Percentiles rank a stretch among this genome's conserved stretches.
These are phyloP conservation scores for Chloroceryle aenea DNA, from an alignment of 2,113 vertebrate species.

Conservation along the genomic window DNA sequence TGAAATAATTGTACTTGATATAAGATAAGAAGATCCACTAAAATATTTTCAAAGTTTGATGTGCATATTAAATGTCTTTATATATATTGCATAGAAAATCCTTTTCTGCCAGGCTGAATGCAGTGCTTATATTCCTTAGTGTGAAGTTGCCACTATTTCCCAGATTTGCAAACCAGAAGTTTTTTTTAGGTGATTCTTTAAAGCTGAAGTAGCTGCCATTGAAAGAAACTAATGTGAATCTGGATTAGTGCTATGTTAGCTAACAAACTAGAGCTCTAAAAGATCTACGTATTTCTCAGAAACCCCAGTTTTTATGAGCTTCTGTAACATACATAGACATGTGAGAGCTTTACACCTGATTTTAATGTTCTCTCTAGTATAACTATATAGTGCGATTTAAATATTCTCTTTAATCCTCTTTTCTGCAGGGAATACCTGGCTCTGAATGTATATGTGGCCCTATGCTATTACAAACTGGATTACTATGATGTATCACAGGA, in stretches of 20 bases:
- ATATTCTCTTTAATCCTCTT: slow-evolving; percentile 6
- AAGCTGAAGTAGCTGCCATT: neutral
- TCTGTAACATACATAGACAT: neutral
- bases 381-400: neutral
- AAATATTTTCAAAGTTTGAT: neutral
- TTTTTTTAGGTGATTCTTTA: neutral
- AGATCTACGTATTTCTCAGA: neutral
- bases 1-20: neutral
- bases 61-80: neutral
- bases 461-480: slow-evolving; percentile 98
- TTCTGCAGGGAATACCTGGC: slow-evolving; percentile 89
- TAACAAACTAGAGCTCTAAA: neutral
- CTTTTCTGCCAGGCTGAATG: neutral
- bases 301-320: neutral
- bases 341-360: neutral
- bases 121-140: neutral
- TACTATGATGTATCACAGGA: slow-evolving; percentile 98
- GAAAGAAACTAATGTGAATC: neutral
- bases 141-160: neutral
- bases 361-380: neutral
- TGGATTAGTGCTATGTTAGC: neutral
- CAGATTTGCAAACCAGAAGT: neutral
- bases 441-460: slow-evolving; percentile 95
- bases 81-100: neutral
- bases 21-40: neutral